A percentile compares a stretch with the other conserved stretches of the same genome.
phyloP scores from a whole-genome alignment of 2,888 invertebrate genomes.

The Chironomus tentans region DNA sequence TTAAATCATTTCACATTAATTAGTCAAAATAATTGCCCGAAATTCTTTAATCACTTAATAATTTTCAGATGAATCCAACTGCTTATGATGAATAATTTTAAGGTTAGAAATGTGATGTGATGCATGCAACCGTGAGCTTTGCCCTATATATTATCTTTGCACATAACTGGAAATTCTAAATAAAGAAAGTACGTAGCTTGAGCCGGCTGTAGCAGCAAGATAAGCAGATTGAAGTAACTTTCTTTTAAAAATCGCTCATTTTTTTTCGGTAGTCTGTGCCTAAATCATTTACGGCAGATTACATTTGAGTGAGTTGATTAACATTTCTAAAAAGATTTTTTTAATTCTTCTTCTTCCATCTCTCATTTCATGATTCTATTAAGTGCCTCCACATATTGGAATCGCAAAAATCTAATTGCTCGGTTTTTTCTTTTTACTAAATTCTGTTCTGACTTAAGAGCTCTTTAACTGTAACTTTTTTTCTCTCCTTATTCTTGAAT shows the following conservation, averaged over 20 bases:
- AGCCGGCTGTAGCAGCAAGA: background rate
- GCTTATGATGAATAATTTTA: too few relatives aligned
- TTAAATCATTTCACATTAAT: slow-evolving; percentile 1
- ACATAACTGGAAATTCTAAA: slow-evolving; percentile 1
- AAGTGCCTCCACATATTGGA: background rate
- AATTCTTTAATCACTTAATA: background rate
- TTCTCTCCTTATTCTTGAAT: background rate
- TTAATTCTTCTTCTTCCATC: too few relatives aligned
- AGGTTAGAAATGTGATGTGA: too few relatives aligned
- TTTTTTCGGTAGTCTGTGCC: background rate
- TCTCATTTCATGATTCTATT: too few relatives aligned
- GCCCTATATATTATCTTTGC: background rate
- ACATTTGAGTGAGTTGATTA: too few relatives aligned
- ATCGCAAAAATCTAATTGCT: background rate
- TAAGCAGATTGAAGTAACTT: background rate
- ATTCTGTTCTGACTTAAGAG: background rate
- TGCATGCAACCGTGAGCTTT: slow-evolving; percentile 5
- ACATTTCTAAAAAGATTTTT: too few relatives aligned
- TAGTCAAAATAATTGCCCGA: background rate
- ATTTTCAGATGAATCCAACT: background rate
- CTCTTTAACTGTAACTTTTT: background rate
- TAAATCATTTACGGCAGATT: background rate
- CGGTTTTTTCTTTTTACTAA: background rate
- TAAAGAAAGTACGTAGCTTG: background rate
- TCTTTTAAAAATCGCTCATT: background rate